Percentiles rank a stretch among this genome's conserved stretches.
Evolutionary conservation across 2,113 vertebrate species (phyloP).

Genomic region (Oreotrochilus melanogaster): DNA sequence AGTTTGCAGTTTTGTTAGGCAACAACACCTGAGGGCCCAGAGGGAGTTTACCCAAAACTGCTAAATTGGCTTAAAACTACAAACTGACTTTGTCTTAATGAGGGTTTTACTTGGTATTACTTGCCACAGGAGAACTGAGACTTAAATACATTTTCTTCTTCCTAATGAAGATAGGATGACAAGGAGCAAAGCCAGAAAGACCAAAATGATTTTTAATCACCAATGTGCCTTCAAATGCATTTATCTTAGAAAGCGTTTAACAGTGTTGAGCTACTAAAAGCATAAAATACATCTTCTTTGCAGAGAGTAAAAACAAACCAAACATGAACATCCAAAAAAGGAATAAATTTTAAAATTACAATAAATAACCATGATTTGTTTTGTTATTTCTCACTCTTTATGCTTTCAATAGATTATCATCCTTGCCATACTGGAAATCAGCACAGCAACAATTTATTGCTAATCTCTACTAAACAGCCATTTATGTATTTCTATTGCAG

Average conservation of each 20-base stretch:
- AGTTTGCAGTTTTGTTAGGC: background rate
- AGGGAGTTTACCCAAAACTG: background rate
- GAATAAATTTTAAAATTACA: background rate
- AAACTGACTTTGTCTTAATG: background rate
- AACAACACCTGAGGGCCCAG: background rate
- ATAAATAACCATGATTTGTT: background rate
- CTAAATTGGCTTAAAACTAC: background rate
- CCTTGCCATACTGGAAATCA: background rate
- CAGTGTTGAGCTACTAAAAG: background rate
- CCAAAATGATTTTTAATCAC: background rate
- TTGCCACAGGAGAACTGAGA: background rate
- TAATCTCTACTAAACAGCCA: background rate
- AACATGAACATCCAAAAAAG: background rate
- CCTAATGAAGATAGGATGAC: background rate
- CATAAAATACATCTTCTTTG: background rate
- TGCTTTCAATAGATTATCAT: background rate
- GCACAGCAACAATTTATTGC: background rate
- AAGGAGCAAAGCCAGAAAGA: background rate
- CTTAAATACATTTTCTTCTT: background rate
- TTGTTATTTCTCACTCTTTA: background rate
- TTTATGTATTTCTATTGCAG: background rate
- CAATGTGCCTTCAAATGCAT: background rate
- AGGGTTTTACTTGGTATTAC: background rate
- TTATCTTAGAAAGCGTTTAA: background rate
- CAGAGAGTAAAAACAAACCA: background rate